Evolutionary conservation across 1,140 invertebrate genomes (phyloP).

Genomic region (Drosophila aff.): DNA sequence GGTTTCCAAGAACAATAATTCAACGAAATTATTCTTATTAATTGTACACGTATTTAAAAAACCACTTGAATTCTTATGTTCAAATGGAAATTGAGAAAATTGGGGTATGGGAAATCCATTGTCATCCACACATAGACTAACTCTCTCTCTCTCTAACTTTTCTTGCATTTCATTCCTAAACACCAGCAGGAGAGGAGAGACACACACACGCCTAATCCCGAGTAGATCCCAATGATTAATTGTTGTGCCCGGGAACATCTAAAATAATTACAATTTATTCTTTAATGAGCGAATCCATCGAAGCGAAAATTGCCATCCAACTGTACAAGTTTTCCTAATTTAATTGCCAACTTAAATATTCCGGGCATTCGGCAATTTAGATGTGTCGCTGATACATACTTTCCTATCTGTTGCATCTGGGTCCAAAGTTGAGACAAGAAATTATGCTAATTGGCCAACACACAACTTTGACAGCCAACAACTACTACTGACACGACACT

Average conservation of each 20-base stretch:
- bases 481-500: conserved; percentile 39
- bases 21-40: too few species aligned
- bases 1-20: too few species aligned
- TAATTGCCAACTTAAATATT: conserved; percentile 12
- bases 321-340: conserved; percentile 20
- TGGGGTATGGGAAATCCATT: not conserved
- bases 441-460: conserved; percentile 63
- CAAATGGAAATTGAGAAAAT: not conserved
- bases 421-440: conserved; percentile 29
- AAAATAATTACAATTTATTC: conserved; percentile 69
- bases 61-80: not conserved
- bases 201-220: conserved; percentile 19
- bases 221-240: conserved; percentile 57
- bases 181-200: not conserved
- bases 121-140: not conserved
- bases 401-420: conserved; percentile 48
- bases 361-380: conserved; percentile 28
- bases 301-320: conserved; percentile 31
- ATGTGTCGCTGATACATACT: conserved; percentile 31
- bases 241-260: conserved; percentile 19
- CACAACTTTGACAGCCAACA: conserved; percentile 34
- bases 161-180: not conserved
- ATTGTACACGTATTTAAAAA: too few species aligned
- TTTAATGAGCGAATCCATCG: conserved; percentile 64
- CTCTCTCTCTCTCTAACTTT: too few species aligned